These are phyloP conservation scores for Sula dactylatra DNA, from an alignment of 2,113 vertebrate genomes.

Conservation along the genomic window DNA sequence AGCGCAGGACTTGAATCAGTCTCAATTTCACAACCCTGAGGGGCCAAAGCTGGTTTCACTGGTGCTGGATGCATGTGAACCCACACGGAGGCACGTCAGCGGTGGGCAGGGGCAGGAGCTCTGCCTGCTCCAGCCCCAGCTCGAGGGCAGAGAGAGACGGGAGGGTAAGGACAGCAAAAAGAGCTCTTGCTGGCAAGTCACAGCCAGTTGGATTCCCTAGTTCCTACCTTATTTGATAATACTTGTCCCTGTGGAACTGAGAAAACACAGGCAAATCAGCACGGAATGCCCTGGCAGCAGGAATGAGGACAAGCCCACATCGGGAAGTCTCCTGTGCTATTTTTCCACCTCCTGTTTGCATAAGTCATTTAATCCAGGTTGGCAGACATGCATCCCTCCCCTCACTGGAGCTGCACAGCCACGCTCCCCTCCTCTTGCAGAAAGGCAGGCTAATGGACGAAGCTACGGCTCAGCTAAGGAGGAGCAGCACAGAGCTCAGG, in stretches of 20 bases:
- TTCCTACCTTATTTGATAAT: rapidly evolving
- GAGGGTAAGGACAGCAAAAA: not conserved
- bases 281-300: no score
- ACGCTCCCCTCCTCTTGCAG: no score
- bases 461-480: not conserved
- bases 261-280: rapidly evolving
- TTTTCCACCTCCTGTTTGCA: not conserved
- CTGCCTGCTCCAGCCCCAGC: not conserved
- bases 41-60: not conserved
- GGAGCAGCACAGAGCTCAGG: not conserved
- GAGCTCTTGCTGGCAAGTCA: not conserved
- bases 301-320: not conserved
- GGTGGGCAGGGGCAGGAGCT: not conserved
- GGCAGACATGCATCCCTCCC: not conserved
- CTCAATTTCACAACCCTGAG: not conserved
- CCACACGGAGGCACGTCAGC: rapidly evolving
- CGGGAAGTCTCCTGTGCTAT: not conserved
- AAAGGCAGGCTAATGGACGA: not conserved
- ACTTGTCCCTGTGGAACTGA: not conserved
- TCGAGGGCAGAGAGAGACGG: rapidly evolving
- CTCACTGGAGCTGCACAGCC: not conserved
- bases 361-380: not conserved
- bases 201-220: rapidly evolving
- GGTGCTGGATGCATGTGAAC: not conserved
- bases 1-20: not conserved